These are phyloP conservation scores for Archegozetes longisetosus DNA, from an alignment of 1,140 invertebrate species.

Conservation along the genomic window DNA sequence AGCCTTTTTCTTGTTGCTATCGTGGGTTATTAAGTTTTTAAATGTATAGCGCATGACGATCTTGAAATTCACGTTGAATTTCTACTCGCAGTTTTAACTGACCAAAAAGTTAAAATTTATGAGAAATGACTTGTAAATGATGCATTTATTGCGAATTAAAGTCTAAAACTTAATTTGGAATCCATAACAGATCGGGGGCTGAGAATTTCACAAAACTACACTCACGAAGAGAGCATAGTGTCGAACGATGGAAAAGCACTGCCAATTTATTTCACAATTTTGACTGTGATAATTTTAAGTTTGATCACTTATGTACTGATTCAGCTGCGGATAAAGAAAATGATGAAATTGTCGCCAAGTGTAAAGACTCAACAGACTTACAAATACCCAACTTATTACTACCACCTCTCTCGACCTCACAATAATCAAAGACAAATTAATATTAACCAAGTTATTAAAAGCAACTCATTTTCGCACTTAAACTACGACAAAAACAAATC, in stretches of 20 bases:
- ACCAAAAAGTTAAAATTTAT: no score
- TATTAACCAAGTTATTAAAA: not conserved
- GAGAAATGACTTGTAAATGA: no score
- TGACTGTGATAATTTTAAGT: conserved; percentile 8
- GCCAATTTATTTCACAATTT: conserved; percentile 5
- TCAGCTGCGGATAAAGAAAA: not conserved
- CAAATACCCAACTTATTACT: not conserved
- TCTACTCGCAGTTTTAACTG: no score
- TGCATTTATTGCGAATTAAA: no score
- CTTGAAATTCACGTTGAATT: no score
- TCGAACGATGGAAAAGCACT: not conserved
- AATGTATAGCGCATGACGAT: no score
- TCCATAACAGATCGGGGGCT: not conserved
- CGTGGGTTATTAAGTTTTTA: no score
- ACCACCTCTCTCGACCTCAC: not conserved
- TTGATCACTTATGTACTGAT: conserved; percentile 4
- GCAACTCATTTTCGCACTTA: not conserved
- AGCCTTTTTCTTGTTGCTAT: no score
- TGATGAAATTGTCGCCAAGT: not conserved
- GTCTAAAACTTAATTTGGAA: no score
- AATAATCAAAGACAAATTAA: not conserved
- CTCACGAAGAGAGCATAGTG: not conserved
- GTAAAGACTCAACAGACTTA: not conserved
- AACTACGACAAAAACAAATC: not conserved
- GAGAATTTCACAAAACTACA: not conserved